phyloP scores from a whole-genome alignment of 1,140 invertebrate species.

The Hesperophylax magnus region DNA sequence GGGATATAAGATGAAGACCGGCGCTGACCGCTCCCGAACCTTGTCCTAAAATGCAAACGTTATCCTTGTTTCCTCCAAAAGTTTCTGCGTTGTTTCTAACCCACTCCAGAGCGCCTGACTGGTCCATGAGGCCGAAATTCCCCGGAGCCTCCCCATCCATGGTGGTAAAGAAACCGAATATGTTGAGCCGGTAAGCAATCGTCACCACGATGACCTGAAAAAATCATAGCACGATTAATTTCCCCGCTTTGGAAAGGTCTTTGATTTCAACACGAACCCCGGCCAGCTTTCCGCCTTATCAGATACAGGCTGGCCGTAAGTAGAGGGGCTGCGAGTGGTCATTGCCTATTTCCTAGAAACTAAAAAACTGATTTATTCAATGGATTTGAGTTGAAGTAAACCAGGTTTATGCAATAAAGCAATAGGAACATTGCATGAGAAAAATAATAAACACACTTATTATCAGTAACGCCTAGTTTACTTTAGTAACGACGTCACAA shows the following conservation, averaged over 20 bases:
- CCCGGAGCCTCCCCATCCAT: slow-evolving; percentile 87
- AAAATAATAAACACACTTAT: no score
- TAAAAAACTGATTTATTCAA: slow-evolving; percentile 28
- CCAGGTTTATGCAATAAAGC: neutral
- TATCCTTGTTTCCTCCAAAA: slow-evolving; percentile 88
- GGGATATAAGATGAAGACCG: slow-evolving; percentile 78
- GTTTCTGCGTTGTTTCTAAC: slow-evolving; percentile 86
- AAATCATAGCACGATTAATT: slow-evolving; percentile 35
- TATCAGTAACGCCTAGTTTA: no score
- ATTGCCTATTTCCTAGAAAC: slow-evolving; percentile 42
- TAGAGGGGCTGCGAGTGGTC: slow-evolving; percentile 48
- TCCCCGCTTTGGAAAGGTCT: neutral
- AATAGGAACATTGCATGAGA: neutral
- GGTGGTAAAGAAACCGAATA: slow-evolving; percentile 93
- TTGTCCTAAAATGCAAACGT: slow-evolving; percentile 92
- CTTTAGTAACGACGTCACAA: no score
- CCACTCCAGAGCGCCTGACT: slow-evolving; percentile 89
- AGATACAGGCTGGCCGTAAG: slow-evolving; percentile 46
- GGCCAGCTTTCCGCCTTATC: slow-evolving; percentile 51
- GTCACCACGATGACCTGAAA: slow-evolving; percentile 83
- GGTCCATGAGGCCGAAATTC: slow-evolving; percentile 93
- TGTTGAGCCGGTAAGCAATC: slow-evolving; percentile 83
- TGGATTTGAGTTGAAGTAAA: slow-evolving; percentile 11
- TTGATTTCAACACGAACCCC: slow-evolving; percentile 42
- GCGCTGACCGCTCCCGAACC: slow-evolving; percentile 83